A percentile compares a stretch with the other conserved stretches of the same genome.
Conservation (phyloP, 1,140 invertebrate species). For the Maniola jurtina region DNA sequence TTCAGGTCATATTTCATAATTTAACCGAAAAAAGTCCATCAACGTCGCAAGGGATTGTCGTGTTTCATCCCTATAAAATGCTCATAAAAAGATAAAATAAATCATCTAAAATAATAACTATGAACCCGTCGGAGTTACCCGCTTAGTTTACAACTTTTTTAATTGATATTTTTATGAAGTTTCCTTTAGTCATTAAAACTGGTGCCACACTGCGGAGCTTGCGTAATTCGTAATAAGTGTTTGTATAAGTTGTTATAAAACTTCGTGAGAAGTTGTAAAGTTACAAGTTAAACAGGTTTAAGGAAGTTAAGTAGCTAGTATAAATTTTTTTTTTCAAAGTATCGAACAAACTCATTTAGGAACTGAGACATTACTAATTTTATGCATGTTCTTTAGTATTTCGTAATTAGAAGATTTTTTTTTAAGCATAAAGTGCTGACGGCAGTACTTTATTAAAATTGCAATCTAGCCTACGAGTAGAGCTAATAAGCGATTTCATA, state of each 20-base stretch:
- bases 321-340: no score
- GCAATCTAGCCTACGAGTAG: no score
- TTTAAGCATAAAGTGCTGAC: no score
- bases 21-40: no score
- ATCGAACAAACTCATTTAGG: no score
- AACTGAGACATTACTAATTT: no score
- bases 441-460: no score
- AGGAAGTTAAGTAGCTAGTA: background rate
- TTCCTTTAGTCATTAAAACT: background rate
- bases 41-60: background rate
- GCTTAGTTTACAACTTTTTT: conserved; percentile 12
- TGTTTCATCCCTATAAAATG: background rate
- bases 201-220: background rate
- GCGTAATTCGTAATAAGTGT: background rate
- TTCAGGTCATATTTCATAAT: no score
- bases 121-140: background rate
- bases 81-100: conserved; percentile 8
- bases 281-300: background rate
- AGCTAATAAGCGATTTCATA: no score
- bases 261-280: background rate
- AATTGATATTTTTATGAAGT: conserved; percentile 17
- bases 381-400: no score
- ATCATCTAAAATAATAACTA: conserved; percentile 12
- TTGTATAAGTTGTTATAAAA: conserved; percentile 1
- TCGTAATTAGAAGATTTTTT: no score